These are phyloP conservation scores for Panzeria rudis DNA, from an alignment of 2,888 invertebrate species.

Conservation along the genomic window DNA sequence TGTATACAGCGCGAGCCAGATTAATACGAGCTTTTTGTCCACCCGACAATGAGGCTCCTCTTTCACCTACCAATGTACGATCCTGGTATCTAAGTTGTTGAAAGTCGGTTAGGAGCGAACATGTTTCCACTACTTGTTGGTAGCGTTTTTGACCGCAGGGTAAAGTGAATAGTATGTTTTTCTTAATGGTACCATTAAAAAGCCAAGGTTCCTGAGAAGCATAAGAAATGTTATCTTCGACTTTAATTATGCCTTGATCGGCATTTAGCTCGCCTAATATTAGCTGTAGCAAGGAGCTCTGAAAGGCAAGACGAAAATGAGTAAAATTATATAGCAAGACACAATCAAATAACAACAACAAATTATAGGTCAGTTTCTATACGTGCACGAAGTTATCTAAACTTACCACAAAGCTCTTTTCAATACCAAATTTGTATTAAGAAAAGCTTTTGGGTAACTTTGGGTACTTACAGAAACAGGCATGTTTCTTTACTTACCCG, in stretches of 20 bases:
- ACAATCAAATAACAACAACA: too few relatives aligned
- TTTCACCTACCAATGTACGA: conserved; percentile 89
- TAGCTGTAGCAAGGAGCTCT: conserved; percentile 84
- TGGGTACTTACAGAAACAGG: too few relatives aligned
- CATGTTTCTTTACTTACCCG: too few relatives aligned
- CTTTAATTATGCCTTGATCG: conserved; percentile 84
- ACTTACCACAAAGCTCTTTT: too few relatives aligned
- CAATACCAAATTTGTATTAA: too few relatives aligned
- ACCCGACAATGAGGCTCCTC: conserved; percentile 89
- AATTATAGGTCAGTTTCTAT: too few relatives aligned
- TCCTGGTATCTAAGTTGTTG: conserved; percentile 88
- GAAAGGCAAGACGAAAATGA: conserved; percentile 25
- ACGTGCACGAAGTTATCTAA: too few relatives aligned
- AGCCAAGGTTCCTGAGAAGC: conserved; percentile 89
- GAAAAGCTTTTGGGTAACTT: too few relatives aligned
- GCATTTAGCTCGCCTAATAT: conserved; percentile 86
- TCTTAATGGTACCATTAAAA: conserved; percentile 86
- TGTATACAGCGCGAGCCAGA: conserved; percentile 89
- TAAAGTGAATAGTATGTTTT: conserved; percentile 91
- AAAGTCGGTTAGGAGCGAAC: conserved; percentile 81
- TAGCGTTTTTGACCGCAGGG: conserved; percentile 86
- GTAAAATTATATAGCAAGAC: too few relatives aligned
- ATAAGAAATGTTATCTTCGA: conserved; percentile 86
- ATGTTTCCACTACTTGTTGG: conserved; percentile 84
- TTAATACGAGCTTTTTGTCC: conserved; percentile 90